Percentiles rank a stretch among this genome's conserved stretches.
phyloP scores from a whole-genome alignment of 2,888 invertebrate species.

The Drosophila anomalata region DNA sequence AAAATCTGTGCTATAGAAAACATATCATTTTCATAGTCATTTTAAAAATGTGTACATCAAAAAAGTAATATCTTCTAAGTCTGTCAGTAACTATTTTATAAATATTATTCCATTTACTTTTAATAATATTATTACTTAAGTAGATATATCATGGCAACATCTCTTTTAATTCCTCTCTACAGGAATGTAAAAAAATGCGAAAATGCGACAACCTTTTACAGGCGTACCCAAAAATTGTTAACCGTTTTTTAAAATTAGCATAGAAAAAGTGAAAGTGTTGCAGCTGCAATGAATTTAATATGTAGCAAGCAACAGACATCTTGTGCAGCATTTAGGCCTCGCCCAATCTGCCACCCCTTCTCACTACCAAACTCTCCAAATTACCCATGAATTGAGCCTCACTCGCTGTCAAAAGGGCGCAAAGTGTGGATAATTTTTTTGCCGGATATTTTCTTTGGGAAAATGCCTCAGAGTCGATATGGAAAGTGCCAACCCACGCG shows the following conservation, averaged over 20 bases:
- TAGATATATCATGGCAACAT: too few species aligned
- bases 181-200: background rate
- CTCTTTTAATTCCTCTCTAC: conserved; percentile 7
- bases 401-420: conserved; percentile 62
- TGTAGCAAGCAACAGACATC: conserved; percentile 49
- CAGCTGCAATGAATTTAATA: conserved; percentile 73
- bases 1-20: background rate
- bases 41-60: too few species aligned
- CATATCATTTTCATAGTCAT: too few species aligned
- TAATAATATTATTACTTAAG: too few species aligned
- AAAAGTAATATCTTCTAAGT: too few species aligned
- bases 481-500: conserved; percentile 48
- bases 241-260: conserved; percentile 60
- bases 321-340: conserved; percentile 63
- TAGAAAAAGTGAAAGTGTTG: conserved; percentile 73
- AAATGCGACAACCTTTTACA: conserved; percentile 6
- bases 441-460: conserved; percentile 11
- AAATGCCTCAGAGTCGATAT: conserved; percentile 27
- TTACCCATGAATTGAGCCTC: conserved; percentile 35
- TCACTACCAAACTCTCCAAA: conserved; percentile 22
- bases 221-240: conserved; percentile 24
- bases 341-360: conserved; percentile 34
- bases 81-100: too few species aligned
- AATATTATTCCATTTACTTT: too few species aligned
- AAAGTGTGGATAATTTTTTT: conserved; percentile 50